phyloP scores from a whole-genome alignment of 2,888 invertebrate genomes.

The Drosophila borealis region DNA sequence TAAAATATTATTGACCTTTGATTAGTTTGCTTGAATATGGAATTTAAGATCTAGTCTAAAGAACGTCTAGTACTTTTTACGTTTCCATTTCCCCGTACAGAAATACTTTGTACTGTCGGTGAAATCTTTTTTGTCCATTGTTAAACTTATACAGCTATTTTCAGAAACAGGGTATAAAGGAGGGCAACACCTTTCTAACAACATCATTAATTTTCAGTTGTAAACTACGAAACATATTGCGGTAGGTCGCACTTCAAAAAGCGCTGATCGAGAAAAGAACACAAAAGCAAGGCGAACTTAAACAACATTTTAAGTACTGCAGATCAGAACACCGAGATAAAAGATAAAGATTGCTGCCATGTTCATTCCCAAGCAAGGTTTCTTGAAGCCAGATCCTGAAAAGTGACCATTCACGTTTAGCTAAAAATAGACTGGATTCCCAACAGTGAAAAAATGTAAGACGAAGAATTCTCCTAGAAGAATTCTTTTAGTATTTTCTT shows the following conservation, averaged over 20 bases:
- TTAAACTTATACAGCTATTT: background rate
- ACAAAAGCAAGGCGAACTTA: too few relatives aligned
- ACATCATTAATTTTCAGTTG: background rate
- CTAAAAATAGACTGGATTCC: constrained; percentile 23
- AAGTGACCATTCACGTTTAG: constrained; percentile 4
- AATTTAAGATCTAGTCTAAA: too few relatives aligned
- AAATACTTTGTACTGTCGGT: too few relatives aligned
- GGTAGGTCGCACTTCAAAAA: constrained; percentile 28
- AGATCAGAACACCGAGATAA: background rate
- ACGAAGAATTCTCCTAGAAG: constrained; percentile 52
- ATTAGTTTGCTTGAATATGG: too few relatives aligned
- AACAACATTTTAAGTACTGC: background rate
- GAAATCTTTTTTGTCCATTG: too few relatives aligned
- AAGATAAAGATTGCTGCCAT: background rate
- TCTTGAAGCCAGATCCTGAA: background rate
- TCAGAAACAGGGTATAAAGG: background rate
- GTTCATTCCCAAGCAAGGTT: background rate
- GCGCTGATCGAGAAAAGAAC: background rate
- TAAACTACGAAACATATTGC: constrained; percentile 16
- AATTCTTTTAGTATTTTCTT: constrained; percentile 55
- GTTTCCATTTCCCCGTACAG: too few relatives aligned
- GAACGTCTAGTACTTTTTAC: too few relatives aligned
- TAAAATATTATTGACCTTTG: too few relatives aligned
- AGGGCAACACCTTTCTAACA: background rate
- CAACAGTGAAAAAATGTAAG: background rate